Evolutionary conservation across 2,113 vertebrate genomes (phyloP), one percentile per base, ranked within the genome.

Genomic region (Anoura caudifer): DNA sequence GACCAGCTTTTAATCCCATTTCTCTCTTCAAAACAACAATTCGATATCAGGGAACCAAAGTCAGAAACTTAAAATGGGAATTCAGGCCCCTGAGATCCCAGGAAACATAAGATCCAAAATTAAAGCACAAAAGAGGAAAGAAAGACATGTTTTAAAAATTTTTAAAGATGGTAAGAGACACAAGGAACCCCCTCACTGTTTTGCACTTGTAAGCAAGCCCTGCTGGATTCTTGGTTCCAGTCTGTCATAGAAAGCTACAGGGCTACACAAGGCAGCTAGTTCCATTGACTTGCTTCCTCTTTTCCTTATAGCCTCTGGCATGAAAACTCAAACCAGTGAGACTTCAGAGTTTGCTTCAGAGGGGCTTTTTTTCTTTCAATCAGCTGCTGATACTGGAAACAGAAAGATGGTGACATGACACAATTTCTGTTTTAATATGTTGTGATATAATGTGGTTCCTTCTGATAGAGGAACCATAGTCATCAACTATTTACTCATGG

Each of bases 321-420:
- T 84, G 94, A 98, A 98, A 98, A 96, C 76, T 61, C 86, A 95
- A 79, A 88, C 95, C 82, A 97, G 96, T 97, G 96, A 98, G 96
- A 85, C 94, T 98, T 98, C 79, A 67, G 97, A 92, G 88, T 81
- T 67, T 2, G 26, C 81, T 73, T 77, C 45, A 22, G 97, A 91
- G 91, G 95, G 90, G 97, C 94, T 94, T 98, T 97, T 97, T 96
- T 97, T 96, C 98, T 98, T 97, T 98, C 98, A 98, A 94, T 98
- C 98, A 98, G 41, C 87, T 91, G 90, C 97, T 81, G 97, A 95
- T 83, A 54, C 98, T 93, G 61, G 91, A 98, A 97, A 96, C 91
- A 97, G 92, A 97, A 98, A 98, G 96, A 97, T 94, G 95, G 87
- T 92, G 96, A 97, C 95, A 96, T 95, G 98, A 98, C 97, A 98